Evolutionary conservation across 2,113 vertebrate species (phyloP).

Genomic region (Lepisosteus osseus): DNA sequence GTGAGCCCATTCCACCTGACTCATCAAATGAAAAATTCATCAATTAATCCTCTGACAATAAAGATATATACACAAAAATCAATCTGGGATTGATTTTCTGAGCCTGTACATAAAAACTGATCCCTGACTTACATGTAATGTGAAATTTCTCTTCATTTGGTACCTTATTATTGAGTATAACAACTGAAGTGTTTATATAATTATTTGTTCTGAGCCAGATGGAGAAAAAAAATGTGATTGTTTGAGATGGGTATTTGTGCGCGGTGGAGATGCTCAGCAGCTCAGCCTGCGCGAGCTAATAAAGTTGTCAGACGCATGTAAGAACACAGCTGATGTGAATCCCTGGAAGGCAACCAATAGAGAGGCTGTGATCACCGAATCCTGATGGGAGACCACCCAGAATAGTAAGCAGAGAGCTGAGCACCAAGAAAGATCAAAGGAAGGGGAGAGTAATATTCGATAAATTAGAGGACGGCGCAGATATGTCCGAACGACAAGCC

Average conservation of each 20-base stretch:
- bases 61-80: constrained; percentile 77
- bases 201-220: constrained; percentile 75
- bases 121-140: constrained; percentile 60
- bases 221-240: constrained; percentile 54
- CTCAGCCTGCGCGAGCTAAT: constrained; percentile 69
- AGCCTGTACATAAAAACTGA: constrained; percentile 69
- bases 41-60: constrained; percentile 86
- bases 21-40: constrained; percentile 89
- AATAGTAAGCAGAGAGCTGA: constrained; percentile 60
- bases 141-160: constrained; percentile 73
- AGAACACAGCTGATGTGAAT: constrained; percentile 76
- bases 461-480: constrained; percentile 55
- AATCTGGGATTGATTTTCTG: constrained; percentile 78
- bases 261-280: constrained; percentile 48
- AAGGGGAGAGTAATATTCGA: constrained; percentile 59
- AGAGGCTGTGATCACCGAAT: constrained; percentile 70
- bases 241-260: constrained; percentile 61
- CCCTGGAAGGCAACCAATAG: constrained; percentile 75
- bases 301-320: constrained; percentile 87
- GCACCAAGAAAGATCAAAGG: constrained; percentile 75
- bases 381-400: constrained; percentile 92
- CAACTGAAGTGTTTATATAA: constrained; percentile 63
- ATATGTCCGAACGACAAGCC: background rate
- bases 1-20: constrained; percentile 62
- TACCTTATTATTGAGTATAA: constrained; percentile 71